Percentiles rank a stretch among this genome's conserved stretches.
Evolutionary conservation across 2,113 vertebrate species (phyloP).

Genomic region (Lasiurus cinereus): DNA sequence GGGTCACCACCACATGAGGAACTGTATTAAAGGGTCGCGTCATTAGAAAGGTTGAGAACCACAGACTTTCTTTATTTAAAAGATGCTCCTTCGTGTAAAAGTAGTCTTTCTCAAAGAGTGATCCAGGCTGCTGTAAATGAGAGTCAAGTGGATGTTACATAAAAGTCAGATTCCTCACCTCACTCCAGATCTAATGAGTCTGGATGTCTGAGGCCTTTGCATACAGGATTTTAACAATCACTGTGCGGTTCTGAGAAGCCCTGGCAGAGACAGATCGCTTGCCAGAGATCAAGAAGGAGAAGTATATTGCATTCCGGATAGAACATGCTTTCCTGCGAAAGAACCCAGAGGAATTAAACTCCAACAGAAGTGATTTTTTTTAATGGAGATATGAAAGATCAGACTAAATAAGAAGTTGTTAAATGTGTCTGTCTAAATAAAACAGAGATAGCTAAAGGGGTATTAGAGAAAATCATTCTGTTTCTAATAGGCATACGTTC

Average conservation of each 20-base stretch:
- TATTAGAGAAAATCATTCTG: conserved; percentile 69
- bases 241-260: not conserved
- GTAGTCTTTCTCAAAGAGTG: not conserved
- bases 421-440: conserved; percentile 76
- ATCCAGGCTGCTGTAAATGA: not conserved
- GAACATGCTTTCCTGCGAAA: not conserved
- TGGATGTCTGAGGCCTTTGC: not conserved
- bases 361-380: not conserved
- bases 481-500: conserved; percentile 63
- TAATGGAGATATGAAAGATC: conserved; percentile 73
- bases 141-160: not conserved
- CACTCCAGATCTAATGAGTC: no score
- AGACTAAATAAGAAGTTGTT: conserved; percentile 76
- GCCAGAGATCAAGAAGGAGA: not conserved
- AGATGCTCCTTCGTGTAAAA: not conserved
- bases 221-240: not conserved
- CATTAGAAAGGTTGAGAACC: no score
- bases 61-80: not conserved
- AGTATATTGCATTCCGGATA: not conserved
- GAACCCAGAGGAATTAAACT: conserved; percentile 29
- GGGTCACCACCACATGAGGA: no score
- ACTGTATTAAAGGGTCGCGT: no score
- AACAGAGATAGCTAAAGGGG: conserved; percentile 65
- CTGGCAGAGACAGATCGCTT: not conserved
- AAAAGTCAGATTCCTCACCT: not conserved